Conservation (phyloP, 2,888 invertebrate species). For the Diarsia mendica region DNA sequence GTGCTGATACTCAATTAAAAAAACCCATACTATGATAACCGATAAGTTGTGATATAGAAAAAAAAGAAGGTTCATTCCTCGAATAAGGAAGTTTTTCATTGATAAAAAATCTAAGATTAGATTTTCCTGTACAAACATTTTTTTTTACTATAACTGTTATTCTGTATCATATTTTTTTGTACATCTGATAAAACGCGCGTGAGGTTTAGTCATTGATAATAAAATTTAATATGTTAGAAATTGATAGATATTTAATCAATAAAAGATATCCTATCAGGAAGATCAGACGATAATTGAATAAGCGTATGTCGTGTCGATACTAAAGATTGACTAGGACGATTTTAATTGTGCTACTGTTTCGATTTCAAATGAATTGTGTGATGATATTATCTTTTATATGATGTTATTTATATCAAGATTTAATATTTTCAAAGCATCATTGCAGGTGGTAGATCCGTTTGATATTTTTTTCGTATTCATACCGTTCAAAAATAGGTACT, state of each 20-base stretch:
- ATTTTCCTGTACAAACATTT: slow-evolving; percentile 37
- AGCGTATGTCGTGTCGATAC: background rate
- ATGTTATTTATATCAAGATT: background rate
- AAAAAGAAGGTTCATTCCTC: slow-evolving; percentile 8
- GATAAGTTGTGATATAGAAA: slow-evolving; percentile 22
- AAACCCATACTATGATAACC: background rate
- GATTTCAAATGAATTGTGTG: background rate
- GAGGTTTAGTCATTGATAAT: slow-evolving; percentile 25
- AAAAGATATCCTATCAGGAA: slow-evolving; percentile 18
- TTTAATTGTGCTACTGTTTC: slow-evolving; percentile 30
- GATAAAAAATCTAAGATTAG: slow-evolving; percentile 6
- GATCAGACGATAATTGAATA: slow-evolving; percentile 2
- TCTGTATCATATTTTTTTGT: slow-evolving; percentile 4
- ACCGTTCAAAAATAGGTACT: background rate
- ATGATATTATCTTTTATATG: too few relatives aligned
- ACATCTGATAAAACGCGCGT: slow-evolving; percentile 25
- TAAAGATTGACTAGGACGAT: slow-evolving; percentile 6
- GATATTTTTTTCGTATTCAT: background rate
- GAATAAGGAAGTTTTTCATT: slow-evolving; percentile 1
- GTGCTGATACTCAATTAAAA: background rate
- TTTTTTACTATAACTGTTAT: slow-evolving; percentile 18
- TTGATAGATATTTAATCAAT: slow-evolving; percentile 5
- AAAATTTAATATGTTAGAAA: slow-evolving; percentile 9
- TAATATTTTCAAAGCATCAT: background rate
- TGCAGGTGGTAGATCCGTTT: background rate